Conservation (phyloP, 2,797 vertebrate genomes). For the Nyctalus aviator region DNA sequence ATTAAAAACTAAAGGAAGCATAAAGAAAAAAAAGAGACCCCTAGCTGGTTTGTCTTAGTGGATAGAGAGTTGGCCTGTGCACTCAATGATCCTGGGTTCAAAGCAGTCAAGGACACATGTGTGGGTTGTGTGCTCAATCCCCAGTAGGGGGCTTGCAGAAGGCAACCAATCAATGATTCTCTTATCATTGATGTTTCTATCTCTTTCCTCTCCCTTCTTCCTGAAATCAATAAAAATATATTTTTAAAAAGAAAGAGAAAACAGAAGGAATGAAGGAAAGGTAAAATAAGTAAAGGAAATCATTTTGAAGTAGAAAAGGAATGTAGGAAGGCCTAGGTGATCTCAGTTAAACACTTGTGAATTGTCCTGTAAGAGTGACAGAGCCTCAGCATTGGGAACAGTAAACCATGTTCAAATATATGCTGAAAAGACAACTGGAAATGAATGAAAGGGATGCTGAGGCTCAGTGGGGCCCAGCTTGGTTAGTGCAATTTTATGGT, state of each 20-base stretch:
- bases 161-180: neutral
- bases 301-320: neutral
- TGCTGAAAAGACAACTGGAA: neutral
- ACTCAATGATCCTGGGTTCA: too few species aligned
- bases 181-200: neutral
- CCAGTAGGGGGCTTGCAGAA: neutral
- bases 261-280: neutral
- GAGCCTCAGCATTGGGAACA: neutral
- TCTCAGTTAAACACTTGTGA: neutral
- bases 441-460: neutral
- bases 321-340: fast-evolving
- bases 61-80: too few species aligned
- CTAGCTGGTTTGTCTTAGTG: neutral
- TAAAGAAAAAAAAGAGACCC: neutral
- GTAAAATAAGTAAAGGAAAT: neutral
- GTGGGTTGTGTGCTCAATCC: neutral
- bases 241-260: neutral
- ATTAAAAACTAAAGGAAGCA: neutral
- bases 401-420: neutral
- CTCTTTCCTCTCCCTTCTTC: neutral
- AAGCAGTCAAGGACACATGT: too few species aligned
- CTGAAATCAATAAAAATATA: neutral
- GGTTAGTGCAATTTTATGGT: neutral
- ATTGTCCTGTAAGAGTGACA: neutral
- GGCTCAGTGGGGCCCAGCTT: neutral